Base-by-base conservation (phyloP, 2,797 vertebrate genomes). In the Leptatherina wallacei region DNA sequence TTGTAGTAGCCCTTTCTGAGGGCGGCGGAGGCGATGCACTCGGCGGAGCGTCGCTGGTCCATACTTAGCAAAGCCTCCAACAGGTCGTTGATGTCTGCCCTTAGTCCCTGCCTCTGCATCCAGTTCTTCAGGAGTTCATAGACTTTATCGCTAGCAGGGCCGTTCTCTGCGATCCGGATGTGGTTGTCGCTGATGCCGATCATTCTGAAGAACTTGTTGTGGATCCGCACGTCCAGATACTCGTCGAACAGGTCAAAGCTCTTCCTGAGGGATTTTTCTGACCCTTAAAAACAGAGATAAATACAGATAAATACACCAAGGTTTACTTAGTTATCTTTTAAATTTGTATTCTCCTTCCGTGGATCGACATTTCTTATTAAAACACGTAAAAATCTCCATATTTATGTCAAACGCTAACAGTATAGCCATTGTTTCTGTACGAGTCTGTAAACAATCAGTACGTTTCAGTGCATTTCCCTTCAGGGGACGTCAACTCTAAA, bases 171-270 rank as follows among this genome's bases (percentile, higher is more conserved):
- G 0, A 91, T 91, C 16, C 91, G 93, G 33, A 95, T 95, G 72
- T 88, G 81, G 86, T 95, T 95, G 88, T 95, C 95, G 1, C 79
- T 94, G 71, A 95, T 87, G 1, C 95, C 94, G 2, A 95, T 94
- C 84, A 79, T 75, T n/a, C 95, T 74, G 88, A 95, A 95, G 88
- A 95, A 95, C 85, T 94, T 95, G 90, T 95, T 95, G 67, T 95
- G 94, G 79, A 94, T 91, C 83, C 92, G 90, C 13, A 94, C 89
- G 0, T 95, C 94, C 89, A 95, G 84, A 65, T 82, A 84, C 76
- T 93, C 91, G 27, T 95, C 94, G 6, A 95, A 95, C 72, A 95
- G 60, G 68, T 95, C 94, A 0, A 95, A 95, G 88, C 93, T 94
- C 88, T 92, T 94, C 89, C 77, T 94, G 0, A 95, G 86, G 32